These are phyloP conservation scores for Morinoia aosen DNA, from an alignment of 2,888 invertebrate species.

Conservation along the genomic window DNA sequence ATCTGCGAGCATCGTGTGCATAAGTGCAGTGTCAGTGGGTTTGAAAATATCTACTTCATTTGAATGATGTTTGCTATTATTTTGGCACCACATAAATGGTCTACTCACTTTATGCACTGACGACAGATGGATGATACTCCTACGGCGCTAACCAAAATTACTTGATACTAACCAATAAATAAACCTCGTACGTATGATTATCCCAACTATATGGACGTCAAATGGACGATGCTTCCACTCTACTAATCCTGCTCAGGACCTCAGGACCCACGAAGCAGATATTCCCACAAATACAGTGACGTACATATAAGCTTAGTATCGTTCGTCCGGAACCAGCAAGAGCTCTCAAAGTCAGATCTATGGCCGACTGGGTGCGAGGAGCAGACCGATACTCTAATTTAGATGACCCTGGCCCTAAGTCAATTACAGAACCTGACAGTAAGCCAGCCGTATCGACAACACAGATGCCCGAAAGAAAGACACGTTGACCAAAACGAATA, in stretches of 20 bases:
- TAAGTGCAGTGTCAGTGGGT: no score
- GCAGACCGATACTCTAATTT: slow-evolving; percentile 15
- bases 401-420: slow-evolving; percentile 18
- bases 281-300: not conserved
- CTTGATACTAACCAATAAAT: no score
- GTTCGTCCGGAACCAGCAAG: not conserved
- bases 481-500: not conserved
- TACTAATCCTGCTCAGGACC: not conserved
- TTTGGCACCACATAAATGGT: no score
- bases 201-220: not conserved
- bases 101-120: no score
- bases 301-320: not conserved
- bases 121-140: no score
- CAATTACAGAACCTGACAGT: slow-evolving; percentile 1
- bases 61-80: no score
- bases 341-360: slow-evolving; percentile 6
- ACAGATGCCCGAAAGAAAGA: not conserved
- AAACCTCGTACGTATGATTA: no score
- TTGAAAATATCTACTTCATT: no score
- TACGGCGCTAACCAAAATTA: no score
- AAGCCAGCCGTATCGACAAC: not conserved
- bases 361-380: not conserved
- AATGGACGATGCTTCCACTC: not conserved
- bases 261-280: not conserved
- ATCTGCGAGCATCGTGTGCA: no score